phyloP scores from a whole-genome alignment of 2,113 vertebrate genomes.

The Poecile atricapillus region DNA sequence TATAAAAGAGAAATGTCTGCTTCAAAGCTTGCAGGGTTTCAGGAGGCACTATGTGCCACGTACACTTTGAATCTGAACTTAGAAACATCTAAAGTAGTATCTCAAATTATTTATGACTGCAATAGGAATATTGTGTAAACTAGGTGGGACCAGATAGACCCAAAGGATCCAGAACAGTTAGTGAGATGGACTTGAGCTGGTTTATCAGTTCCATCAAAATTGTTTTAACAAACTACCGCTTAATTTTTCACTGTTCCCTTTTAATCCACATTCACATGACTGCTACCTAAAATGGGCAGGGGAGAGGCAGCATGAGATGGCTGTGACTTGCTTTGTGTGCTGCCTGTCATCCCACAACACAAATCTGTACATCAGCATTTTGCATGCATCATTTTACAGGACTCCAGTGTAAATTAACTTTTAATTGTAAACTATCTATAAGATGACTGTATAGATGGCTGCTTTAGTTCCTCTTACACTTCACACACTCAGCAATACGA shows the following conservation, averaged over 20 bases:
- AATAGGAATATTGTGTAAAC: neutral
- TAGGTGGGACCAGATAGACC: neutral
- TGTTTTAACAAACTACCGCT: neutral
- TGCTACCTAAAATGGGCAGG: neutral
- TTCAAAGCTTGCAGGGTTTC: neutral
- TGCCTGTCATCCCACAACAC: neutral
- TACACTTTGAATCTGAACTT: neutral
- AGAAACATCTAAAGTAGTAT: neutral
- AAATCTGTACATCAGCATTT: neutral
- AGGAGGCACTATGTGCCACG: neutral
- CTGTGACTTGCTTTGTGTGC: neutral
- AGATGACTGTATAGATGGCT: neutral
- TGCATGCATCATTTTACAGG: neutral
- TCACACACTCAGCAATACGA: neutral
- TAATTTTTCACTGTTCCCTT: neutral
- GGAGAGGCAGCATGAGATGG: neutral
- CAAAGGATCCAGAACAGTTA: neutral
- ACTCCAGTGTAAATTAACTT: neutral
- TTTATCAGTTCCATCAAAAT: neutral
- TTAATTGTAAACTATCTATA: neutral
- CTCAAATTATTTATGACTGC: neutral
- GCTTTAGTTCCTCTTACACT: neutral
- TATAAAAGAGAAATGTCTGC: neutral
- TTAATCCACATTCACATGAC: neutral
- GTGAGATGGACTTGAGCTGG: neutral